These are phyloP conservation scores for Stratiolaelaps scimitus DNA, from an alignment of 1,140 invertebrate genomes.

Conservation along the genomic window DNA sequence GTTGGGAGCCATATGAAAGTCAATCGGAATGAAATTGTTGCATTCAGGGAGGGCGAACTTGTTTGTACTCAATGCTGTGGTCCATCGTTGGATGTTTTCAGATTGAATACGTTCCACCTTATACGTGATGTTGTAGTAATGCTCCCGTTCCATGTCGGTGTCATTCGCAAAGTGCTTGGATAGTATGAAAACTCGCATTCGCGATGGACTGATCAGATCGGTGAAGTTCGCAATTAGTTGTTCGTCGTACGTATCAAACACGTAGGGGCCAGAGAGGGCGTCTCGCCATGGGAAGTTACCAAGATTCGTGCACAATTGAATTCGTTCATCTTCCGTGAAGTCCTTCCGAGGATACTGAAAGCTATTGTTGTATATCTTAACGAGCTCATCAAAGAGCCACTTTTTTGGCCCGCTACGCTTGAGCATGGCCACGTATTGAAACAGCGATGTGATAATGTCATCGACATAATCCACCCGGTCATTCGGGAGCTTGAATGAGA, in stretches of 20 bases:
- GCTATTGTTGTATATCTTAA: not conserved
- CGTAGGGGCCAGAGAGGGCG: not conserved
- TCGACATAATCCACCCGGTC: not conserved
- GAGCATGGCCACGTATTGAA: conserved; percentile 14
- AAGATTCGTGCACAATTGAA: not conserved
- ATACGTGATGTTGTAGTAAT: not conserved
- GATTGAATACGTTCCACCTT: not conserved
- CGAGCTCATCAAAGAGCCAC: conserved; percentile 15
- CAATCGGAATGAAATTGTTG: not conserved
- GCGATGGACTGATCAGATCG: not conserved
- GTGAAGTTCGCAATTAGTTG: not conserved
- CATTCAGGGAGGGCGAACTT: not conserved
- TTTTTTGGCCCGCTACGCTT: not conserved
- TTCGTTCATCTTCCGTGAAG: no score
- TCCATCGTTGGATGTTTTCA: conserved; percentile 1
- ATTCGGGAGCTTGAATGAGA: conserved; percentile 4
- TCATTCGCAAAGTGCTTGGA: not conserved
- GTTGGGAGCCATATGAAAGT: not conserved
- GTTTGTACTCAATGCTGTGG: not conserved
- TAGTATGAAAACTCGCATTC: not conserved
- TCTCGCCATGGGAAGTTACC: not conserved
- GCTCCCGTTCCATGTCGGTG: conserved; percentile 13
- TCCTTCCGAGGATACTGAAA: conserved; percentile 4
- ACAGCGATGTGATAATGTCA: conserved; percentile 3
- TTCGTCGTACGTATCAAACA: not conserved